Evolutionary conservation across 2,797 vertebrate genomes (phyloP).

Genomic region (Oryzias sinensis): DNA sequence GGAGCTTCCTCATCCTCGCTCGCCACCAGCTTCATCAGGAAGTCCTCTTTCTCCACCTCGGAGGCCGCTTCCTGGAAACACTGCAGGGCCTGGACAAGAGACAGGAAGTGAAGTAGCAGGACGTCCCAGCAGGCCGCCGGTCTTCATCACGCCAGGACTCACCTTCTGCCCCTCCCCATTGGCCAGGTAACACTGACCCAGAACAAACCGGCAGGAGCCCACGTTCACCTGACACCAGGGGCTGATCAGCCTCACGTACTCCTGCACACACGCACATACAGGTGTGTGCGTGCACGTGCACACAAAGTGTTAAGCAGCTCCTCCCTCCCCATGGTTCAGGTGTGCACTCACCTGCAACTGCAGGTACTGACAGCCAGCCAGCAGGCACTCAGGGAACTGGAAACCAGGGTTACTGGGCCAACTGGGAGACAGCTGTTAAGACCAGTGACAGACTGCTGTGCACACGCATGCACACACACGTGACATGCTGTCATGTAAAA

Average conservation of each 20-base stretch:
- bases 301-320: background rate
- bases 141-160: background rate
- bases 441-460: background rate
- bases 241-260: slow-evolving; percentile 87
- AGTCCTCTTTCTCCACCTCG: slow-evolving; percentile 93
- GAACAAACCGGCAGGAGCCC: slow-evolving; percentile 91
- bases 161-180: slow-evolving; percentile 94
- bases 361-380: slow-evolving; percentile 92
- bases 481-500: no score
- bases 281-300: background rate
- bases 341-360: slow-evolving; percentile 87
- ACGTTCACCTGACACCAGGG: slow-evolving; percentile 94
- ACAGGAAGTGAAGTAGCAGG: slow-evolving; percentile 7
- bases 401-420: slow-evolving; percentile 93
- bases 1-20: slow-evolving; percentile 81
- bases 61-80: slow-evolving; percentile 89
- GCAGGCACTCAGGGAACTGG: slow-evolving; percentile 92
- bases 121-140: background rate
- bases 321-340: no score
- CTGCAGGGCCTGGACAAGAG: slow-evolving; percentile 82
- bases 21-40: slow-evolving; percentile 84
- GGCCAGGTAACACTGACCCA: slow-evolving; percentile 91
- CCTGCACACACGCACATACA: slow-evolving; percentile 64
- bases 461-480: background rate
- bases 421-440: slow-evolving; percentile 67